These are phyloP conservation scores for Hirtodrosophila trivittata DNA, from an alignment of 2,888 invertebrate genomes.

Conservation along the genomic window DNA sequence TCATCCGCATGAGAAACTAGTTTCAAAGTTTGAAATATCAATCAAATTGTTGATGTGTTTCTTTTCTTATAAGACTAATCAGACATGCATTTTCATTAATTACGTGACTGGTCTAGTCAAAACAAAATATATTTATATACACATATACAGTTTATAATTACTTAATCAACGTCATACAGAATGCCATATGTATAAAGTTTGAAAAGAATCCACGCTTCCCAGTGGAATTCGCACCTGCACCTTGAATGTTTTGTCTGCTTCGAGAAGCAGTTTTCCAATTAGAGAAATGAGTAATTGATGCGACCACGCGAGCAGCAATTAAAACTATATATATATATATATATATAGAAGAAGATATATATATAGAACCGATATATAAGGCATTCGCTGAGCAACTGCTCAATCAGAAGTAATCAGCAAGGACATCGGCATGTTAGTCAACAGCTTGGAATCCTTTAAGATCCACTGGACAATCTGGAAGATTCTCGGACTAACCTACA, in stretches of 20 bases:
- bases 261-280: too few relatives aligned
- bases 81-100: too few relatives aligned
- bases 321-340: too few relatives aligned
- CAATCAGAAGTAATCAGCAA: slow-evolving; percentile 3
- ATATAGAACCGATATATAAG: too few relatives aligned
- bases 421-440: slow-evolving; percentile 28
- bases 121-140: too few relatives aligned
- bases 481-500: slow-evolving; percentile 45
- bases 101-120: too few relatives aligned
- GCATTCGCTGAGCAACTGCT: background rate
- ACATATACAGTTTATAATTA: slow-evolving; percentile 33
- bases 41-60: background rate
- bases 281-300: too few relatives aligned
- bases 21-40: background rate
- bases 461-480: slow-evolving; percentile 62
- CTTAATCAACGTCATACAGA: too few relatives aligned
- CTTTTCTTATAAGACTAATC: too few relatives aligned
- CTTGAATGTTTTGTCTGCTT: background rate
- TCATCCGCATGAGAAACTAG: slow-evolving; percentile 57
- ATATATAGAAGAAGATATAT: too few relatives aligned
- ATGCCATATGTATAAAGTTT: background rate
- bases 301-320: too few relatives aligned
- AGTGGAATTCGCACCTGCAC: slow-evolving; percentile 14
- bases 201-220: slow-evolving; percentile 10
- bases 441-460: slow-evolving; percentile 53